Evolutionary conservation across 2,797 vertebrate species (phyloP).

Genomic region (Gallinago solitaria): DNA sequence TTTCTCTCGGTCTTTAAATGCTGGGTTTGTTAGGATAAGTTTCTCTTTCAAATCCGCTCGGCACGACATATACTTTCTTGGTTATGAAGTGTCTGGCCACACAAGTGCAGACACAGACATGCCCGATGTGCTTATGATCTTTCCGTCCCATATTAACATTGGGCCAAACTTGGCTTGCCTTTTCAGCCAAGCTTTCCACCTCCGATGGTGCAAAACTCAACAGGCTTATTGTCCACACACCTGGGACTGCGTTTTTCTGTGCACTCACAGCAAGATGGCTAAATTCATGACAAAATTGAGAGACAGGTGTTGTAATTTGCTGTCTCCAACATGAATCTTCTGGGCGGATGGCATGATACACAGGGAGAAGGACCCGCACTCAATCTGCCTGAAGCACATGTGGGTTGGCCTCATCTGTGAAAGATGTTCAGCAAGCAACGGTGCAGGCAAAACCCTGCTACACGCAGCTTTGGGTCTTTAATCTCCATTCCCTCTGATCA

Average conservation of each 20-base stretch:
- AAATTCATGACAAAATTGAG: neutral
- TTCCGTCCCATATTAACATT: neutral
- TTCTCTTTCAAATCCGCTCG: neutral
- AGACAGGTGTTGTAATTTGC: neutral
- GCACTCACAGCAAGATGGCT: neutral
- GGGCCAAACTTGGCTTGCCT: neutral
- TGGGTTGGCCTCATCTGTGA: accelerated
- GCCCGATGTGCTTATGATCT: neutral
- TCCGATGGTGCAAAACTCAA: neutral
- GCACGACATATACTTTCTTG: neutral
- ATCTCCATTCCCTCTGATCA: accelerated
- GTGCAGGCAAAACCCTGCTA: neutral
- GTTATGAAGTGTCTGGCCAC: constrained; percentile 5
- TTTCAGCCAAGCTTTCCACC: neutral
- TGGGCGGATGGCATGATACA: neutral
- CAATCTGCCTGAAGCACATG: neutral
- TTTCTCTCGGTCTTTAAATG: neutral
- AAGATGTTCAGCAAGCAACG: accelerated
- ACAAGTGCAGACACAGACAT: neutral
- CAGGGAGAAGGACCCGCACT: accelerated
- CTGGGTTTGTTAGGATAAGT: neutral
- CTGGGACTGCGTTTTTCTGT: neutral
- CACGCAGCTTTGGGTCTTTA: neutral
- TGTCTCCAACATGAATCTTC: neutral
- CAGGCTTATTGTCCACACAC: neutral